A percentile compares a stretch with the other conserved stretches of the same genome.
Evolutionary conservation across 2,113 vertebrate genomes (phyloP).

Genomic region (Narcine bancroftii): DNA sequence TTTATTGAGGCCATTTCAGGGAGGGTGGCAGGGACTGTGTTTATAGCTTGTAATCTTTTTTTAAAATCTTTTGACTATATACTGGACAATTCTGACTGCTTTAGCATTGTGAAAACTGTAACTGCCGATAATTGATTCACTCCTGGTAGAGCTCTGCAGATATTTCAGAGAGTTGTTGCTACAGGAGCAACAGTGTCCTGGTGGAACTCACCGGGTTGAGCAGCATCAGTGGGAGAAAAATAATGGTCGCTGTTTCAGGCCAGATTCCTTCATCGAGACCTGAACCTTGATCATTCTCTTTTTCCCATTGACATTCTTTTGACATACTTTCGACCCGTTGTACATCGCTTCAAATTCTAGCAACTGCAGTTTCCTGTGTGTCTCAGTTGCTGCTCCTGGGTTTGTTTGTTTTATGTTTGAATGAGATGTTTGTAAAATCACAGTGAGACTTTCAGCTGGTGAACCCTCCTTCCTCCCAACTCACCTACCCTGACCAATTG

Average conservation of each 20-base stretch:
- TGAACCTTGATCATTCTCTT: too few relatives aligned
- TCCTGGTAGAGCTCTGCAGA: not conserved
- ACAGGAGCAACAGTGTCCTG: too few relatives aligned
- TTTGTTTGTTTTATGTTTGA: conserved; percentile 30
- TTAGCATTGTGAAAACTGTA: not conserved
- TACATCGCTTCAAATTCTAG: too few relatives aligned
- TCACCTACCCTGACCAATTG: not conserved
- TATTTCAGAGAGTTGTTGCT: not conserved
- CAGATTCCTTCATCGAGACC: too few relatives aligned
- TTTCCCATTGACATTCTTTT: too few relatives aligned
- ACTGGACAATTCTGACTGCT: conserved; percentile 23
- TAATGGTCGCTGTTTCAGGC: too few relatives aligned
- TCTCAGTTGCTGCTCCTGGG: not conserved
- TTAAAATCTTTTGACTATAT: not conserved
- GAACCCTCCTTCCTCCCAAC: not conserved
- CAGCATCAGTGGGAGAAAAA: too few relatives aligned
- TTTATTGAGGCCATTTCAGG: not conserved
- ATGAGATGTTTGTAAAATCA: conserved; percentile 21
- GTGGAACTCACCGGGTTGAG: too few relatives aligned
- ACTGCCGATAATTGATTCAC: not conserved
- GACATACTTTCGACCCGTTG: too few relatives aligned
- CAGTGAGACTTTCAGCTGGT: not conserved
- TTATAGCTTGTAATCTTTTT: conserved; percentile 6
- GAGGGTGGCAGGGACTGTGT: not conserved
- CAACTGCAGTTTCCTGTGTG: too few relatives aligned